Evolutionary conservation across 2,888 invertebrate species (phyloP).

Genomic region (Oegoconia quadripuncta): DNA sequence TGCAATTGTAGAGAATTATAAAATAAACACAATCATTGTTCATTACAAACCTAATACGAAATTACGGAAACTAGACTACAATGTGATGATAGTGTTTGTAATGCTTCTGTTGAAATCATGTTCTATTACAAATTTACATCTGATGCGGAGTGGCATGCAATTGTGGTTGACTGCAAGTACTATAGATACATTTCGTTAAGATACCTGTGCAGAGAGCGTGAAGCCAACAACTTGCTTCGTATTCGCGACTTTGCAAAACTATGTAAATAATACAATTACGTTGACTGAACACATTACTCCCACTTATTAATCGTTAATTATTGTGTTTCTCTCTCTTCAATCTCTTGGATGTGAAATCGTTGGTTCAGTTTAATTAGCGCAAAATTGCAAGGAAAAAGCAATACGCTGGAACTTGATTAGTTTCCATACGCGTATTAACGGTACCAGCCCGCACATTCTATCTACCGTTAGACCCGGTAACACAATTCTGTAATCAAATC

Average conservation of each 20-base stretch:
- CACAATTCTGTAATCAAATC: conserved; percentile 44
- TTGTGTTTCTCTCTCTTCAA: too few species aligned
- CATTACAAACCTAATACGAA: not conserved
- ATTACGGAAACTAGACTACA: too few species aligned
- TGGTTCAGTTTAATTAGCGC: conserved; percentile 2
- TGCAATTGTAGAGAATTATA: too few species aligned
- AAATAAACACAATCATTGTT: not conserved
- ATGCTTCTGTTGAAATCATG: not conserved
- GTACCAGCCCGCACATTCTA: conserved; percentile 6
- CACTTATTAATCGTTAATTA: too few species aligned
- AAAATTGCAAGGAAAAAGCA: conserved; percentile 3
- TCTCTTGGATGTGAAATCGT: too few species aligned
- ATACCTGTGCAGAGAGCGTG: conserved; percentile 61
- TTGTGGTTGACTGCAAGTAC: not conserved
- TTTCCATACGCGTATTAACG: conserved; percentile 7
- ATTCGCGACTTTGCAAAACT: conserved; percentile 16
- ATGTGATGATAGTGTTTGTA: too few species aligned
- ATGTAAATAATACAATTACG: not conserved
- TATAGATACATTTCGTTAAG: conserved; percentile 30
- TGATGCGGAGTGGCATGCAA: conserved; percentile 13
- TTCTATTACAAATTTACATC: not conserved
- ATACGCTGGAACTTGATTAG: conserved; percentile 3
- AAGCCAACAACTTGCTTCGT: conserved; percentile 19
- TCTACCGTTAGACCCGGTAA: conserved; percentile 33
- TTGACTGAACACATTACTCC: not conserved